Percentiles rank a stretch among this genome's conserved stretches.
These are phyloP conservation scores for Drosophila recens DNA, from an alignment of 2,888 invertebrate genomes.

Conservation along the genomic window DNA sequence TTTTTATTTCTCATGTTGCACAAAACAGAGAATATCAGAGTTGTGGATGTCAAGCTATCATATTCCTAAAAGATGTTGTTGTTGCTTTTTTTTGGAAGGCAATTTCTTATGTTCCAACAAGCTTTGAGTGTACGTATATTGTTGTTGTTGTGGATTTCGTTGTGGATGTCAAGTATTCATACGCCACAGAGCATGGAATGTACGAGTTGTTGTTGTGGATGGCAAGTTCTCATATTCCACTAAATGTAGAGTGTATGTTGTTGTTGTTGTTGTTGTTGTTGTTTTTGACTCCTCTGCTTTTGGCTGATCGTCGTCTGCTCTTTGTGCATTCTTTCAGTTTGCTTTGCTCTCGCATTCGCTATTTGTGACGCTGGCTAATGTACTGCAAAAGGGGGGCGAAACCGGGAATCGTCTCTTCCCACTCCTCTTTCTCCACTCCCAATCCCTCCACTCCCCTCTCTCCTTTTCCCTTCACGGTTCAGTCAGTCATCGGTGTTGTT, in stretches of 20 bases:
- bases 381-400: background rate
- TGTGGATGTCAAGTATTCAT: constrained; percentile 4
- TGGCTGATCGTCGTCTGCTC: constrained; percentile 52
- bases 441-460: background rate
- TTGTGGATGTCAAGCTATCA: constrained; percentile 24
- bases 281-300: constrained; percentile 54
- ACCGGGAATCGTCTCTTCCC: background rate
- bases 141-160: background rate
- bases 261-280: background rate
- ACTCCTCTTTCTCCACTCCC: too few species aligned
- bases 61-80: background rate
- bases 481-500: constrained; percentile 18
- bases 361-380: constrained; percentile 7
- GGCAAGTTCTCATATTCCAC: constrained; percentile 24
- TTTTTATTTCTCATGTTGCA: too few species aligned
- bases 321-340: constrained; percentile 76
- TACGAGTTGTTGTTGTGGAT: background rate
- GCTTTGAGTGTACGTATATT: background rate
- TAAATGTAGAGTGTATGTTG: background rate
- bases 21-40: too few species aligned
- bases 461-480: too few species aligned
- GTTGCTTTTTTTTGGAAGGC: constrained; percentile 24
- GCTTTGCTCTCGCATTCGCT: constrained; percentile 65
- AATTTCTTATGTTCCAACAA: background rate
- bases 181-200: background rate